Conservation (phyloP, 2,888 invertebrate species). For the Sturmia bella region DNA sequence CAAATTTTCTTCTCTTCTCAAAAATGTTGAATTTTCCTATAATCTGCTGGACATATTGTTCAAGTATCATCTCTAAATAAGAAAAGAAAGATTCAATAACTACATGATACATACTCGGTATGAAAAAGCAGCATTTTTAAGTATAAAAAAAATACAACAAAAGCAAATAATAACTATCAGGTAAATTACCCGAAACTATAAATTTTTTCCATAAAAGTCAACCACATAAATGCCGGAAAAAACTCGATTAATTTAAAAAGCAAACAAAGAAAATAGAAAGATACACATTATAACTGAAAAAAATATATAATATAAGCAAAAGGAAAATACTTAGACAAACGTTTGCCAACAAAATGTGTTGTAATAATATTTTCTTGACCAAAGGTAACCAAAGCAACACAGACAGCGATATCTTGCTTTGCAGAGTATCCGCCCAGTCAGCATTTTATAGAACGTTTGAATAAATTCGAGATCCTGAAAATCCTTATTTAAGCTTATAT, state of each 20-base stretch:
- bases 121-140: not conserved
- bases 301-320: not conserved
- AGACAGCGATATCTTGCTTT: slow-evolving; percentile 35
- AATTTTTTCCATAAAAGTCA: slow-evolving; percentile 63
- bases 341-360: slow-evolving; percentile 58
- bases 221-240: slow-evolving; percentile 72
- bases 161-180: slow-evolving; percentile 34
- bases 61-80: slow-evolving; percentile 27
- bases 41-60: slow-evolving; percentile 26
- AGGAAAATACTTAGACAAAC: slow-evolving; percentile 47
- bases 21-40: slow-evolving; percentile 23
- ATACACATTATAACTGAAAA: slow-evolving; percentile 5
- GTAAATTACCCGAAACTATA: slow-evolving; percentile 61
- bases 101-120: not conserved
- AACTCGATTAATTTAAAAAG: slow-evolving; percentile 71
- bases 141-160: slow-evolving; percentile 1
- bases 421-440: not conserved
- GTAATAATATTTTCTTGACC: slow-evolving; percentile 71
- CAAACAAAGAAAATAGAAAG: slow-evolving; percentile 55
- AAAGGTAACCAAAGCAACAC: slow-evolving; percentile 59
- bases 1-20: not conserved
- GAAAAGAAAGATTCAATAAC: not conserved
- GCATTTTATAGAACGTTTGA: no score
- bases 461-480: no score
- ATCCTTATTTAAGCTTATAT: no score